Conservation (phyloP, 2,113 vertebrate species). For the Hippocampus mohnikei region DNA sequence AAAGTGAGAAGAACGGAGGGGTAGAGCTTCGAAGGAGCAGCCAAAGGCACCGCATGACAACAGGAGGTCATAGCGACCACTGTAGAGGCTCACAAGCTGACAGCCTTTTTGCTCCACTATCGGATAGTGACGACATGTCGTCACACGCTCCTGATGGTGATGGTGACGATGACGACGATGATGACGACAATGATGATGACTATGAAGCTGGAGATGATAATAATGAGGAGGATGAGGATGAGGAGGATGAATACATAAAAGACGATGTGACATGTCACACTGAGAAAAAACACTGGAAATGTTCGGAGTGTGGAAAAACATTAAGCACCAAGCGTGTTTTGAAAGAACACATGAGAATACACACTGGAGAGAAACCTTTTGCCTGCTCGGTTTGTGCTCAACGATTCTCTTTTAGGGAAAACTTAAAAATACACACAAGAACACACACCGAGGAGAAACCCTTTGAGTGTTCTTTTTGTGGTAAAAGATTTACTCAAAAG, state of each 20-base stretch:
- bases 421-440: neutral
- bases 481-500: neutral
- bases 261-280: neutral
- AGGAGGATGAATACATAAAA: neutral
- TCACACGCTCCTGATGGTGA: too few relatives aligned
- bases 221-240: neutral
- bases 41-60: neutral
- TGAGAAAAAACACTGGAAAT: neutral
- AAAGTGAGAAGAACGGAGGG: neutral
- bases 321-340: neutral
- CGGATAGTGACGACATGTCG: neutral
- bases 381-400: neutral
- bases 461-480: neutral
- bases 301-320: neutral
- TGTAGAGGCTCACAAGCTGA: neutral
- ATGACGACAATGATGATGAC: too few relatives aligned
- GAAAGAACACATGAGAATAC: neutral
- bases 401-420: neutral
- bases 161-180: too few relatives aligned
- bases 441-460: neutral
- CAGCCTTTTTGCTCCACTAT: neutral
- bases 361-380: neutral
- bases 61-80: neutral
- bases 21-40: neutral
- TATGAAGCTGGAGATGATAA: too few relatives aligned